phyloP scores from a whole-genome alignment of 2,113 vertebrate genomes.

The Lagenorhynchus albirostris region DNA sequence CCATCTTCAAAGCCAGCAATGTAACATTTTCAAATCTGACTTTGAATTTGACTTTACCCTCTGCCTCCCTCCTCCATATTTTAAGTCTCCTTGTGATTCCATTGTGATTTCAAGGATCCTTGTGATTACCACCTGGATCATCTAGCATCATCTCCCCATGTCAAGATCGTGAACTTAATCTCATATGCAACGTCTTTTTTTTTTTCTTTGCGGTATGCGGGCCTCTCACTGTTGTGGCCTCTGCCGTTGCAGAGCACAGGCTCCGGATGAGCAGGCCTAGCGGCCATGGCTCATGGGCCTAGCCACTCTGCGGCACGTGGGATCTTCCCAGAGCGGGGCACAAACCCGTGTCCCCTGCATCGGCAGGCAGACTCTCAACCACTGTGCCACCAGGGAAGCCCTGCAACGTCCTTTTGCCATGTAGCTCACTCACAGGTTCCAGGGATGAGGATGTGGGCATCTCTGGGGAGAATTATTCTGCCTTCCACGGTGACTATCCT shows the following conservation, averaged over 20 bases:
- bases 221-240: no score
- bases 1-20: background rate
- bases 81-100: background rate
- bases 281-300: no score
- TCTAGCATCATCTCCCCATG: background rate
- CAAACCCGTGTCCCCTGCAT: no score
- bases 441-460: background rate
- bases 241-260: fast-evolving
- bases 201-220: no score
- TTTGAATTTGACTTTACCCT: background rate
- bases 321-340: no score
- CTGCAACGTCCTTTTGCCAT: background rate
- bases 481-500: background rate
- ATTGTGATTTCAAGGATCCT: background rate
- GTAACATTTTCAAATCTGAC: background rate
- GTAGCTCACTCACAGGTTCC: background rate
- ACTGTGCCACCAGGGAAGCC: no score
- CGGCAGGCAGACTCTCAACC: no score
- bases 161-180: background rate
- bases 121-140: background rate
- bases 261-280: no score
- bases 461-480: background rate
- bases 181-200: background rate
- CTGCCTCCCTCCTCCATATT: background rate
- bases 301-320: no score